Evolutionary conservation across 2,888 invertebrate genomes (phyloP).

Genomic region (Ochropleura plecta): DNA sequence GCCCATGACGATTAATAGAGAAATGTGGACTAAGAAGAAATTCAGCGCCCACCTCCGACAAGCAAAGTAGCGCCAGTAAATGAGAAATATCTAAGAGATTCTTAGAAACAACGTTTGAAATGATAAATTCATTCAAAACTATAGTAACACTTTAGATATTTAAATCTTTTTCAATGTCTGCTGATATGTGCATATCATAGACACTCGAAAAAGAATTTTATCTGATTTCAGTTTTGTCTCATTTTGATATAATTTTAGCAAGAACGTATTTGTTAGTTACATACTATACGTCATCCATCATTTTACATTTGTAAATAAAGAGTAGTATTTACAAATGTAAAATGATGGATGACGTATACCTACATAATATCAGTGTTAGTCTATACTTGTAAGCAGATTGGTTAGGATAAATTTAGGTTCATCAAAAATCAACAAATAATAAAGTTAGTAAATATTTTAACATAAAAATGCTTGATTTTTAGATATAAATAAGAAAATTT

Average conservation of each 20-base stretch:
- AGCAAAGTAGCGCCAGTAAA: background rate
- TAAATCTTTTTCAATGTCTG: constrained; percentile 25
- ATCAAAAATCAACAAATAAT: background rate
- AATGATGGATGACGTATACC: constrained; percentile 9
- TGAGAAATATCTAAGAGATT: background rate
- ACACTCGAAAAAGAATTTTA: constrained; percentile 23
- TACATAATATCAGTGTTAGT: background rate
- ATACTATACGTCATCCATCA: constrained; percentile 13
- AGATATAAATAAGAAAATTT: too few relatives aligned
- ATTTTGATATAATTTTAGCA: constrained; percentile 21
- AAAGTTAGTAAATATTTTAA: background rate
- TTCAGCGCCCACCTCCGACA: background rate
- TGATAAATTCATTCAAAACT: constrained; percentile 18
- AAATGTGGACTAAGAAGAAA: background rate
- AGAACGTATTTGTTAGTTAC: constrained; percentile 2
- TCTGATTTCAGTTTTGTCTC: constrained; percentile 32
- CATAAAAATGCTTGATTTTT: background rate
- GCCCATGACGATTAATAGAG: background rate
- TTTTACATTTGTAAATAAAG: constrained; percentile 6
- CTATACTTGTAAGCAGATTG: background rate
- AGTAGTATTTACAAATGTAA: constrained; percentile 10
- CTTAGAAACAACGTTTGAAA: background rate
- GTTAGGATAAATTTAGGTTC: background rate
- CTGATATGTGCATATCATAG: constrained; percentile 9
- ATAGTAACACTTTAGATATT: constrained; percentile 4